A percentile compares a stretch with the other conserved stretches of the same genome.
Evolutionary conservation across 2,113 vertebrate genomes (phyloP).

Genomic region (Neotragus moschatus): DNA sequence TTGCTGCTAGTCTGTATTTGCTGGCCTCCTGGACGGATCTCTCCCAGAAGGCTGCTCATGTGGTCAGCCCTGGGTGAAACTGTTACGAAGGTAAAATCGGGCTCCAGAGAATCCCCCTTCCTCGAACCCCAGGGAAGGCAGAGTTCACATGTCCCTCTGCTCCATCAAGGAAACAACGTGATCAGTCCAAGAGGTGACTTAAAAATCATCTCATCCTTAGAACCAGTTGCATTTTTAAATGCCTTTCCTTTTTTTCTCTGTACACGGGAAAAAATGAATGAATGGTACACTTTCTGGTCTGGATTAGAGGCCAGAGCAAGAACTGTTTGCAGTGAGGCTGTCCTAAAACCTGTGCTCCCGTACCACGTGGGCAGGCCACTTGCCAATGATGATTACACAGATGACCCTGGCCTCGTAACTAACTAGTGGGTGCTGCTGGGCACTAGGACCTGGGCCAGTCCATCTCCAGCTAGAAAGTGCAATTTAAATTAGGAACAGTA

Average conservation of each 20-base stretch:
- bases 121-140: background rate
- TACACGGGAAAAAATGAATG: background rate
- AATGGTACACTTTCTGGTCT: background rate
- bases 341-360: background rate
- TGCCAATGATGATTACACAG: background rate
- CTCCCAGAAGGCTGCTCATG: background rate
- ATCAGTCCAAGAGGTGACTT: background rate
- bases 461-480: background rate
- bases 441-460: background rate
- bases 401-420: background rate
- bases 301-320: background rate
- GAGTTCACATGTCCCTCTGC: background rate
- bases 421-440: background rate
- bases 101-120: background rate
- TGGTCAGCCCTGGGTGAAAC: background rate
- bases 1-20: background rate
- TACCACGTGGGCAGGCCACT: background rate
- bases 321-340: background rate
- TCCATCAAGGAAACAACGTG: background rate
- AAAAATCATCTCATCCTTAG: background rate
- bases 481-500: background rate
- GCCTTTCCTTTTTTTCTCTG: background rate
- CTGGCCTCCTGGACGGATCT: background rate
- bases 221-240: background rate
- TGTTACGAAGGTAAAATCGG: background rate